Percentiles rank a stretch among this genome's conserved stretches.
Evolutionary conservation across 2,888 invertebrate species (phyloP).

Genomic region (Nymphalis polychloros): DNA sequence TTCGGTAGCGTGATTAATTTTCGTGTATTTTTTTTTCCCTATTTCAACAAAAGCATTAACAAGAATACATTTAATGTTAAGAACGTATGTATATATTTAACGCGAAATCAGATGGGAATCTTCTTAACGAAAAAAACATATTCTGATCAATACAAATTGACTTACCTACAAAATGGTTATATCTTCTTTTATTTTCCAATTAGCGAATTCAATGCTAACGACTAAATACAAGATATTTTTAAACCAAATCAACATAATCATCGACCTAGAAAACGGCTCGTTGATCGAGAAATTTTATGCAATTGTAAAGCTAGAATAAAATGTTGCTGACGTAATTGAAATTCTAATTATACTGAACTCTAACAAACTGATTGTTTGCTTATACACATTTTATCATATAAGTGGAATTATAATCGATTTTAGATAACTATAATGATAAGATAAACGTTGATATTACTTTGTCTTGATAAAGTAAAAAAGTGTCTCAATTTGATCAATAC

Average conservation of each 20-base stretch:
- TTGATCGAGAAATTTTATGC: not conserved
- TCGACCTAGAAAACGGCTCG: not conserved
- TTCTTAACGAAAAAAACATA: not conserved
- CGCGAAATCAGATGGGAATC: not conserved
- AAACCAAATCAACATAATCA: not conserved
- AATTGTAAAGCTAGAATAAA: too few relatives aligned
- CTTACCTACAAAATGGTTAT: not conserved
- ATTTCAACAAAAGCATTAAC: not conserved
- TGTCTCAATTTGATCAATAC: conserved; percentile 3
- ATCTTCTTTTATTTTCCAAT: not conserved
- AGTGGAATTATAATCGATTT: conserved; percentile 2
- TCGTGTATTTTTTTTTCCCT: not conserved
- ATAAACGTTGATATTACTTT: not conserved
- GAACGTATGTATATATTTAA: not conserved
- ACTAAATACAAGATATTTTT: not conserved
- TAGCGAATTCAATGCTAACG: not conserved
- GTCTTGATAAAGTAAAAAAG: not conserved
- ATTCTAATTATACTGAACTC: too few relatives aligned
- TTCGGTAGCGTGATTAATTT: conserved; percentile 36
- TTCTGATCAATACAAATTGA: too few relatives aligned
- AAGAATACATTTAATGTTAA: not conserved
- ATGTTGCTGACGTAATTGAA: not conserved
- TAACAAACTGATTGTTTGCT: too few relatives aligned
- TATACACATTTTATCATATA: not conserved
- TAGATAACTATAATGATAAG: conserved; percentile 3